These are phyloP conservation scores for Acheta domesticus DNA, from an alignment of 2,888 invertebrate genomes.

Conservation along the genomic window DNA sequence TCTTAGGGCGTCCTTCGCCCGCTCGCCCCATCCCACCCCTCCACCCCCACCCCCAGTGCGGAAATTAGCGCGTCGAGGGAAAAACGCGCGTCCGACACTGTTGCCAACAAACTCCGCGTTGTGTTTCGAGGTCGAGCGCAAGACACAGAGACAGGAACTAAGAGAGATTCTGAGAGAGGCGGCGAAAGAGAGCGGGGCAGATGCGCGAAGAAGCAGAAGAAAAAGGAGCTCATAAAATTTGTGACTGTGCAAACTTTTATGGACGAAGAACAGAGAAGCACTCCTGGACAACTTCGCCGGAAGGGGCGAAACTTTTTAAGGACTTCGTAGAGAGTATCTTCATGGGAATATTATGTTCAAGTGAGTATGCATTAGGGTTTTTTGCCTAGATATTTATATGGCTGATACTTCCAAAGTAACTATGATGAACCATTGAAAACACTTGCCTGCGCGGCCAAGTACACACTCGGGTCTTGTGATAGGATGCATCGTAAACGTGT, in stretches of 20 bases:
- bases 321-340: constrained; percentile 18
- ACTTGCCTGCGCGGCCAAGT: constrained; percentile 6
- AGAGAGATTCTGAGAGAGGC: not conserved
- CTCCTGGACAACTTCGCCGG: not conserved
- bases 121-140: not conserved
- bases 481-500: not conserved
- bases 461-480: not conserved
- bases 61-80: constrained; percentile 18
- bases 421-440: constrained; percentile 4
- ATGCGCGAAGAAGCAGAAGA: not conserved
- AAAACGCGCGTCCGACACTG: not conserved
- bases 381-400: constrained; percentile 6
- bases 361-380: constrained; percentile 8
- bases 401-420: constrained; percentile 18
- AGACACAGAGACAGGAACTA: not conserved
- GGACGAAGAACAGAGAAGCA: constrained; percentile 3
- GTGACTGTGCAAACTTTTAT: constrained; percentile 3
- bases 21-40: too few species aligned
- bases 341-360: constrained; percentile 18
- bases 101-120: not conserved
- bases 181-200: not conserved
- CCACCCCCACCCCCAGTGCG: not conserved
- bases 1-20: not conserved
- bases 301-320: constrained; percentile 7
- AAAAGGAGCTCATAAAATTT: constrained; percentile 2